Base-by-base conservation (phyloP, 2,113 vertebrate genomes). In the Notothenia rossii region DNA sequence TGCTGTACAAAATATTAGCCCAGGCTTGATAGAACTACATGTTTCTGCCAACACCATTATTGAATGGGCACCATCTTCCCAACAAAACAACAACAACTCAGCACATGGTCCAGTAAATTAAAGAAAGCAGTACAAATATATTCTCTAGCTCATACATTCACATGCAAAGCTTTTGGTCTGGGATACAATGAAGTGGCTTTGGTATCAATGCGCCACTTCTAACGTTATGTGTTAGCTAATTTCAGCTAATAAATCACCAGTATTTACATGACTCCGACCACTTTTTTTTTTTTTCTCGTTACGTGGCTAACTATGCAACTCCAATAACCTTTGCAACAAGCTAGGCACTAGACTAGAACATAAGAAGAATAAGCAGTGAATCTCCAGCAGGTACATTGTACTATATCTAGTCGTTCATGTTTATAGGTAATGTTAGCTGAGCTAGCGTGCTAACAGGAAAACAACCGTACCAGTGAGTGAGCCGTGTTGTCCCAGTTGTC, bases 381-480 rank as follows among this genome's bases (percentile, higher is more conserved):
- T 8, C n/a, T 3, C 10, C 18, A 46, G 33, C 49, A 17, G 33
- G 5, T 33, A 1, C 1, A 5, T 0, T 22, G 0, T 1, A 6
- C 1, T 25, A 49, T 13, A 51, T 12, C 1, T 0, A 25, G 0
- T 6, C 2, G 3, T 54, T 20, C 18, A n/a, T 53, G 33, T 29
- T 11, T 0, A 3, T 50, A 0, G 3, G 70, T 79, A n/a, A 15
- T 33, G 70, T 81, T 70, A 82, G 69, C 67, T 33, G 1, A 12
- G 68, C 29, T 89, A 89, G 79, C 84, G 72, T 81, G 88, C 83
- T 84, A 87, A 4, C 56, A 81, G 74, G 71, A 81, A 74, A 86
- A 89, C 81, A 88, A 80, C 18, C 86, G 58, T 88, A 91, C 89
- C 91, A 87, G 85, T 79, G 88, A 81, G 79, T 82, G 85, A 83